These are phyloP conservation scores for Halcyon senegalensis DNA, from an alignment of 2,113 vertebrate genomes.

Conservation along the genomic window DNA sequence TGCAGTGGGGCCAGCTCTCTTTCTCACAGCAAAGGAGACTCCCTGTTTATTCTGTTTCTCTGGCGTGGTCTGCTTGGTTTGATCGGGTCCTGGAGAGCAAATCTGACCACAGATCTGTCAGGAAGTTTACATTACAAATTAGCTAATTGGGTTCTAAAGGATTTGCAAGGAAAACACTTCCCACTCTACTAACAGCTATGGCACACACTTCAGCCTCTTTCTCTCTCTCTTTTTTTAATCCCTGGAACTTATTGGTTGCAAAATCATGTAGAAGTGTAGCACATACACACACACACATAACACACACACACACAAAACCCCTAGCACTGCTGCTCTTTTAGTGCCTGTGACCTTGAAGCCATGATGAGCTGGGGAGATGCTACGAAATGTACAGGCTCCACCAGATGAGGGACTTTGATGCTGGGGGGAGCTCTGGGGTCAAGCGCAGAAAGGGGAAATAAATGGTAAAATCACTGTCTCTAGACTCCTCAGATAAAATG, in stretches of 20 bases:
- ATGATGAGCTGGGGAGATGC: slow-evolving; percentile 79
- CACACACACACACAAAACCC: slow-evolving; percentile 62
- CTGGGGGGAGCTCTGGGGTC: slow-evolving; percentile 85
- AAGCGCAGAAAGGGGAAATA: slow-evolving; percentile 89
- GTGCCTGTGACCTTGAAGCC: slow-evolving; percentile 83
- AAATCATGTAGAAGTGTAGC: slow-evolving; percentile 73
- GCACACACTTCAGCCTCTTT: slow-evolving; percentile 58
- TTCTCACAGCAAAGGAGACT: neutral
- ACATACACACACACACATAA: slow-evolving; percentile 29
- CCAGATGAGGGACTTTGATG: slow-evolving; percentile 86
- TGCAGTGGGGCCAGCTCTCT: neutral
- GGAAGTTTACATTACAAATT: slow-evolving; percentile 75
- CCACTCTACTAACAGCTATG: slow-evolving; percentile 67
- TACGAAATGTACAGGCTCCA: slow-evolving; percentile 80
- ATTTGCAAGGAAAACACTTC: slow-evolving; percentile 74
- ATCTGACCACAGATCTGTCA: slow-evolving; percentile 54
- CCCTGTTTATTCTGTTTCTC: neutral
- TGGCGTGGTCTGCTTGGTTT: slow-evolving; percentile 17
- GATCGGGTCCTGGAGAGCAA: slow-evolving; percentile 42
- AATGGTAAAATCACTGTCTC: slow-evolving; percentile 94
- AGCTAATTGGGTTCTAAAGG: slow-evolving; percentile 77
- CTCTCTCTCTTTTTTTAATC: slow-evolving; percentile 45
- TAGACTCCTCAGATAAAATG: slow-evolving; percentile 96
- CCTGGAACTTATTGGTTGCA: slow-evolving; percentile 74
- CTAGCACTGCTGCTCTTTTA: slow-evolving; percentile 79